These are phyloP conservation scores for Sarcophaga bullata DNA, from an alignment of 1,140 invertebrate genomes.

Conservation along the genomic window DNA sequence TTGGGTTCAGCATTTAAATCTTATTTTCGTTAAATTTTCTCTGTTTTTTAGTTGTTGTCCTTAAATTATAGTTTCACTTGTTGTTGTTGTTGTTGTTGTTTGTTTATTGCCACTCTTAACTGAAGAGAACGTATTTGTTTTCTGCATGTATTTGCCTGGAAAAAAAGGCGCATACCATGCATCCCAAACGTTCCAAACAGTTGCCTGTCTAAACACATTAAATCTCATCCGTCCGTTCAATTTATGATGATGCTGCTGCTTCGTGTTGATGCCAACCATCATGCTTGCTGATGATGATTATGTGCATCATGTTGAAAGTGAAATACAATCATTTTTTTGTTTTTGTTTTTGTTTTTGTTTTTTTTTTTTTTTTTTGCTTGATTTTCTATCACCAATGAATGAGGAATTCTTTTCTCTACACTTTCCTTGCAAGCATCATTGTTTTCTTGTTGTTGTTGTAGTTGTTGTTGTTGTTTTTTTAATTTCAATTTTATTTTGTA, in stretches of 20 bases:
- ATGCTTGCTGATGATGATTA: neutral
- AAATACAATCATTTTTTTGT: neutral
- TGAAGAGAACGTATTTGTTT: conserved; percentile 17
- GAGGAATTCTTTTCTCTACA: neutral
- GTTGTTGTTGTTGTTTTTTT: too few relatives aligned
- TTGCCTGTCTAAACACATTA: conserved; percentile 21
- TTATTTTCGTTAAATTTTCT: neutral
- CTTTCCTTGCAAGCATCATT: too few relatives aligned
- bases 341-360: conserved; percentile 12
- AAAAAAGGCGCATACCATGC: neutral
- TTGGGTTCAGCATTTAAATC: neutral
- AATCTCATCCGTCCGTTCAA: neutral
- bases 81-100: neutral
- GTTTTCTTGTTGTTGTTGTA: too few relatives aligned
- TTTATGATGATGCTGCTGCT: neutral
- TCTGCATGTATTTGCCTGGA: neutral
- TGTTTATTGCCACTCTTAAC: neutral
- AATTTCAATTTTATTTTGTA: neutral
- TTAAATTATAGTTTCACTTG: neutral
- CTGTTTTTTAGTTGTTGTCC: neutral
- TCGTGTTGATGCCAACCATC: neutral
- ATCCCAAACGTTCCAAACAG: neutral
- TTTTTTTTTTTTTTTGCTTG: neutral
- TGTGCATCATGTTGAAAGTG: neutral
- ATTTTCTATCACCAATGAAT: neutral